Evolutionary conservation across 2,113 vertebrate species (phyloP).

Genomic region (Megaleporinus macrocephalus): DNA sequence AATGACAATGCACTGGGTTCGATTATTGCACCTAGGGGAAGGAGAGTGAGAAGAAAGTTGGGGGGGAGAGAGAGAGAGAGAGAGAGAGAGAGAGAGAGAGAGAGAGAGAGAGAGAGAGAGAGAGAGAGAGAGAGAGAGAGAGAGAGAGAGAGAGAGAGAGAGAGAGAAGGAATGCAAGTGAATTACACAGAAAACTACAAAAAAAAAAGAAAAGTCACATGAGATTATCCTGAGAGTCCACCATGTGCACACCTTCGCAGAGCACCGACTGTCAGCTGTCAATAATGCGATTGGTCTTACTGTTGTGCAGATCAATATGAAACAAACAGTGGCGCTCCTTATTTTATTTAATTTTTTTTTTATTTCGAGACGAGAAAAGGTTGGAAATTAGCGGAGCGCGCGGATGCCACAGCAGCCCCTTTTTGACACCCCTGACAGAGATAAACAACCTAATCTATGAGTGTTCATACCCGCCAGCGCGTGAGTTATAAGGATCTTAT

Average conservation of each 20-base stretch:
- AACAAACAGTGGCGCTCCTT: background rate
- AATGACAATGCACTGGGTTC: constrained; percentile 98
- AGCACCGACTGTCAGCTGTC: background rate
- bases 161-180: constrained; percentile 7
- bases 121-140: too few relatives aligned
- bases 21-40: constrained; percentile 92
- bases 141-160: background rate
- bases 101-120: too few relatives aligned
- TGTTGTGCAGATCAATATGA: constrained; percentile 27
- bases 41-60: background rate
- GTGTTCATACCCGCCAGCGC: constrained; percentile 43
- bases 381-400: constrained; percentile 32
- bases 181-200: constrained; percentile 76
- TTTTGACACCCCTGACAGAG: constrained; percentile 34
- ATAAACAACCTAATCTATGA: constrained; percentile 45
- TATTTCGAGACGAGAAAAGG: constrained; percentile 25
- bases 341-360: too few relatives aligned
- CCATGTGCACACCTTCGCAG: constrained; percentile 17
- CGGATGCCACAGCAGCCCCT: constrained; percentile 27
- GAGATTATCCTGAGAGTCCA: constrained; percentile 9
- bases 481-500: constrained; percentile 43
- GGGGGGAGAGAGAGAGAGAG: too few relatives aligned
- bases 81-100: too few relatives aligned
- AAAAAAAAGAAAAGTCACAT: constrained; percentile 76
- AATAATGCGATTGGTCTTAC: constrained; percentile 36